Conservation (phyloP, 30 jellyfish, hydroid and myxozoan species). For the Hydra vulgaris region DNA sequence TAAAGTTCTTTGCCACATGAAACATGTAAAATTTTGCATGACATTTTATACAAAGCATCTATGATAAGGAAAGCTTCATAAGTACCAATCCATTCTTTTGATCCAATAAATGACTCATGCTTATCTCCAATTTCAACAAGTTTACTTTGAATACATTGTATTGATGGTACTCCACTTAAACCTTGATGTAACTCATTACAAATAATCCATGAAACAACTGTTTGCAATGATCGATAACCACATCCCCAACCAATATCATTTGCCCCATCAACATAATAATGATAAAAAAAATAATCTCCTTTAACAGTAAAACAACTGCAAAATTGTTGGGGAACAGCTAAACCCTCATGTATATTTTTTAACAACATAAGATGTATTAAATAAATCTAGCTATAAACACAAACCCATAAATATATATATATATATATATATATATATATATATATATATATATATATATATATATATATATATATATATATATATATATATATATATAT, state of each 20-base stretch:
- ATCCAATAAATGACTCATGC: constrained; percentile 26
- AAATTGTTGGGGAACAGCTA: not conserved
- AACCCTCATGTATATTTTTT: not conserved
- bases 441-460: too few species aligned
- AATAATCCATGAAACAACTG: constrained; percentile 55
- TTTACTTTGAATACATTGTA: constrained; percentile 24
- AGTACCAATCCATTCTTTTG: constrained; percentile 69
- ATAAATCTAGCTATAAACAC: too few species aligned
- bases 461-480: too few species aligned
- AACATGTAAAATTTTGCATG: constrained; percentile 40
- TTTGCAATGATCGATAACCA: constrained; percentile 65
- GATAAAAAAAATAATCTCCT: constrained; percentile 29
- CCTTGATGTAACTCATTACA: constrained; percentile 1
- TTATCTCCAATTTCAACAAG: constrained; percentile 50
- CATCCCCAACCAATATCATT: constrained; percentile 77
- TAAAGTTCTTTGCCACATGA: constrained; percentile 20
- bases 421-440: too few species aligned
- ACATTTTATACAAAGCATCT: constrained; percentile 35
- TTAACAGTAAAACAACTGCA: not conserved
- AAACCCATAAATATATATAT: too few species aligned
- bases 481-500: too few species aligned
- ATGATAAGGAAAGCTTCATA: constrained; percentile 45
- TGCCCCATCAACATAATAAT: constrained; percentile 41
- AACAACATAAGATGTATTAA: too few species aligned
- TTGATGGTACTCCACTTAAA: constrained; percentile 32